Evolutionary conservation across 2,888 invertebrate genomes (phyloP).

Genomic region (Epistrophe eligans): DNA sequence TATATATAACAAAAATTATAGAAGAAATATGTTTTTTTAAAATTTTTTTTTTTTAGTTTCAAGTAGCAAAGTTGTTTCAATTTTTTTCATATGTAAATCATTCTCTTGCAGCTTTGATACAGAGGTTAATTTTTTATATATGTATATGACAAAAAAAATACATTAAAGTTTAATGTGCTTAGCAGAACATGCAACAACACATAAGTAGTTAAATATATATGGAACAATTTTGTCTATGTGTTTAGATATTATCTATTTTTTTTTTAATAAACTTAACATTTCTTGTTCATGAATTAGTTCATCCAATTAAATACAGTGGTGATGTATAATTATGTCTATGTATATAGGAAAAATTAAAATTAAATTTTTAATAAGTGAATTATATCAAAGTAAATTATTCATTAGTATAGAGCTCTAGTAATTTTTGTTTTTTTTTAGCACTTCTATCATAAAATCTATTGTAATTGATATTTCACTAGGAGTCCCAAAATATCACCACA

Average conservation of each 20-base stretch:
- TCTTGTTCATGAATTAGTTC: conserved; percentile 47
- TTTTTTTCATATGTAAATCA: conserved; percentile 22
- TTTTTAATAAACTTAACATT: conserved; percentile 11
- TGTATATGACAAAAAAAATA: conserved; percentile 13
- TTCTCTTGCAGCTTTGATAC: conserved; percentile 55
- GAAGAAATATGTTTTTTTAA: conserved; percentile 28
- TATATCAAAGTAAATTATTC: conserved; percentile 53
- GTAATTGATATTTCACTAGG: neutral
- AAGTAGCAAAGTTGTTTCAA: conserved; percentile 19
- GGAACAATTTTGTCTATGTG: conserved; percentile 37
- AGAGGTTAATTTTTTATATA: conserved; percentile 32
- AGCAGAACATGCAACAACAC: conserved; percentile 64
- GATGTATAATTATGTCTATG: conserved; percentile 42
- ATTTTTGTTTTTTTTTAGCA: conserved; percentile 13
- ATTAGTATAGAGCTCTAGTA: neutral
- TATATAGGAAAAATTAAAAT: conserved; percentile 32
- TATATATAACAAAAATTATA: neutral
- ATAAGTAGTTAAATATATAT: conserved; percentile 41
- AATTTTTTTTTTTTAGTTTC: conserved; percentile 32
- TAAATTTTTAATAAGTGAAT: conserved; percentile 39
- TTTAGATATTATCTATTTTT: conserved; percentile 30
- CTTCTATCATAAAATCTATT: conserved; percentile 7
- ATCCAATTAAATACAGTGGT: conserved; percentile 62
- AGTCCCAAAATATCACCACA: neutral
- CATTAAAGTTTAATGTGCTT: conserved; percentile 39